Conservation (phyloP, 2,888 invertebrate species). For the Pemphredon lugubris region DNA sequence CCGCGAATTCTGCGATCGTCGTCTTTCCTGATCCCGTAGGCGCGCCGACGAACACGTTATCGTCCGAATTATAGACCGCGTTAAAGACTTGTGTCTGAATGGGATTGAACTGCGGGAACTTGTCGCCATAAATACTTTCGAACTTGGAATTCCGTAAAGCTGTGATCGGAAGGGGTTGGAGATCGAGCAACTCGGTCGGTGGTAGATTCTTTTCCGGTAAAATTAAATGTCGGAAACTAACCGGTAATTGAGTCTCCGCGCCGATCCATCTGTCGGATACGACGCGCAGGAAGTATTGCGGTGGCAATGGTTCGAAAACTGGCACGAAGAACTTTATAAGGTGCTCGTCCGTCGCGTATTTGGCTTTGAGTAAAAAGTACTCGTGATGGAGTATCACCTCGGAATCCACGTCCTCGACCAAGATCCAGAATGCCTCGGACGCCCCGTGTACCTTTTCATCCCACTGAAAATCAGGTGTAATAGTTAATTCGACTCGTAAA, state of each 20-base stretch:
- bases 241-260: slow-evolving; percentile 97
- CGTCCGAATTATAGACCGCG: slow-evolving; percentile 98
- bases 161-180: slow-evolving; percentile 97
- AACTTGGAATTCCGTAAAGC: slow-evolving; percentile 94
- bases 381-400: slow-evolving; percentile 96
- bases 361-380: slow-evolving; percentile 94
- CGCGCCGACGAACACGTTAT: slow-evolving; percentile 98
- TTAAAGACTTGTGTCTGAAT: slow-evolving; percentile 99
- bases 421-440: slow-evolving; percentile 93
- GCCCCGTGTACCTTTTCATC: slow-evolving; percentile 95
- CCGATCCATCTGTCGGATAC: slow-evolving; percentile 97
- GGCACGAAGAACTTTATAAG: slow-evolving; percentile 98
- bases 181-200: slow-evolving; percentile 97
- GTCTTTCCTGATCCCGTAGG: slow-evolving; percentile 97
- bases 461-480: slow-evolving; percentile 99
- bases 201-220: slow-evolving; percentile 99
- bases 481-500: slow-evolving; percentile 96
- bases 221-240: slow-evolving; percentile 98
- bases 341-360: slow-evolving; percentile 97
- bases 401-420: slow-evolving; percentile 93
- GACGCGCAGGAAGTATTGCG: slow-evolving; percentile 97
- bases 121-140: slow-evolving; percentile 92
- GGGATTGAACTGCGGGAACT: slow-evolving; percentile 97
- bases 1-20: slow-evolving; percentile 97
- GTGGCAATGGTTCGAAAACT: slow-evolving; percentile 98